Evolutionary conservation across 2,113 vertebrate genomes (phyloP).

Genomic region (Pangasianodon hypophthalmus): DNA sequence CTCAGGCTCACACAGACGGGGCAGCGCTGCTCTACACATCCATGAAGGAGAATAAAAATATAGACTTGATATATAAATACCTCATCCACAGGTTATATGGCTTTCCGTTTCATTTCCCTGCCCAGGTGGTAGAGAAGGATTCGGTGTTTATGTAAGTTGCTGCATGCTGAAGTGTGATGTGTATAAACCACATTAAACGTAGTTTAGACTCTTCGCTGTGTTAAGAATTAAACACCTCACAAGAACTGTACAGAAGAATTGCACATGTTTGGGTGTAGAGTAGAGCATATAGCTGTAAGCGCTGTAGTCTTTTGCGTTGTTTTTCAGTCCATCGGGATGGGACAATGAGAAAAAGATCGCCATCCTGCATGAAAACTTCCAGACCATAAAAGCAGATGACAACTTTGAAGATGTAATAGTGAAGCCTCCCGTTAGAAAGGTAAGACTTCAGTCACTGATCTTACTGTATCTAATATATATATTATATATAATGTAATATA

Average conservation of each 20-base stretch:
- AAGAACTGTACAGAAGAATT: neutral
- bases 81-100: slow-evolving; percentile 96
- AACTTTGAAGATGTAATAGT: slow-evolving; percentile 93
- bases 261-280: neutral
- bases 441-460: slow-evolving; percentile 56
- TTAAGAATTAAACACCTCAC: neutral
- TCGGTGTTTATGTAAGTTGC: slow-evolving; percentile 93
- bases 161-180: neutral
- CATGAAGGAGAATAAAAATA: slow-evolving; percentile 98
- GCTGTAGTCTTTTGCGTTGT: no score
- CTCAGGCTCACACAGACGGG: slow-evolving; percentile 77
- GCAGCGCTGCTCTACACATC: slow-evolving; percentile 97
- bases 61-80: slow-evolving; percentile 98
- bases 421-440: slow-evolving; percentile 96
- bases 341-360: slow-evolving; percentile 99
- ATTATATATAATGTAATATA: no score
- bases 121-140: slow-evolving; percentile 96
- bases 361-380: slow-evolving; percentile 96
- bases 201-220: no score
- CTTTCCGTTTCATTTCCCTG: slow-evolving; percentile 90
- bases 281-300: neutral
- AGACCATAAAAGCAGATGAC: slow-evolving; percentile 91
- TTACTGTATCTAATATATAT: neutral
- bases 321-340: slow-evolving; percentile 93
- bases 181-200: neutral